Conservation (phyloP, 2,113 vertebrate species). For the Psettodes erumei region DNA sequence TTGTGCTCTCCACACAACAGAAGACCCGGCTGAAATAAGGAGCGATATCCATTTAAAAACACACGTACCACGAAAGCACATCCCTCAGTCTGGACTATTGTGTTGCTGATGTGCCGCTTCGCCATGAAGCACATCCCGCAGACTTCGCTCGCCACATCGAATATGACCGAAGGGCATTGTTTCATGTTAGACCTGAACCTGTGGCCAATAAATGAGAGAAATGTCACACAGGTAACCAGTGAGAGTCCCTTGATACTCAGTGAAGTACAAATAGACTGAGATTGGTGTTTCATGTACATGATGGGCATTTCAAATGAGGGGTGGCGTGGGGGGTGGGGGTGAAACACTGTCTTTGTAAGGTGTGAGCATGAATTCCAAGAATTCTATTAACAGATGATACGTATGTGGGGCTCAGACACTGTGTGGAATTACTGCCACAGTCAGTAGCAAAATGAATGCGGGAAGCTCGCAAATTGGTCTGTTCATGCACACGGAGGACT, state of each 20-base stretch:
- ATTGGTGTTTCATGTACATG: conserved; percentile 38
- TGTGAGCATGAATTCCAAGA: conserved; percentile 67
- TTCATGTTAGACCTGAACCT: conserved; percentile 6
- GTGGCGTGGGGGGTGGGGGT: no score
- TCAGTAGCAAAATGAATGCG: conserved; percentile 57
- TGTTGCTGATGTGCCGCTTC: neutral
- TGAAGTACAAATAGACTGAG: conserved; percentile 27
- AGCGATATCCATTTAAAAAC: conserved; percentile 9
- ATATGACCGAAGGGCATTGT: neutral
- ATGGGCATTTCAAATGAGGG: conserved; percentile 48
- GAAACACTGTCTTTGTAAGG: conserved; percentile 46
- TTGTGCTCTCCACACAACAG: neutral
- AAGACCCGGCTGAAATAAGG: neutral
- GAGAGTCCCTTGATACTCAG: conserved; percentile 8
- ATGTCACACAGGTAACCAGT: neutral
- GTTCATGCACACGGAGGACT: conserved; percentile 58
- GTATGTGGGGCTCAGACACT: conserved; percentile 45
- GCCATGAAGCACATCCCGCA: neutral
- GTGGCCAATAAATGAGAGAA: conserved; percentile 12
- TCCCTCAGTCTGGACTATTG: neutral
- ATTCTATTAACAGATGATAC: conserved; percentile 67
- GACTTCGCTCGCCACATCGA: neutral
- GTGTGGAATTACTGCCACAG: conserved; percentile 61
- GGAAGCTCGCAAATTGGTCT: conserved; percentile 60
- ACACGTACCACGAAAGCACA: neutral